Evolutionary conservation across 2,888 invertebrate species (phyloP), one percentile per base, ranked within the genome.

Genomic region (Myathropa florea): DNA sequence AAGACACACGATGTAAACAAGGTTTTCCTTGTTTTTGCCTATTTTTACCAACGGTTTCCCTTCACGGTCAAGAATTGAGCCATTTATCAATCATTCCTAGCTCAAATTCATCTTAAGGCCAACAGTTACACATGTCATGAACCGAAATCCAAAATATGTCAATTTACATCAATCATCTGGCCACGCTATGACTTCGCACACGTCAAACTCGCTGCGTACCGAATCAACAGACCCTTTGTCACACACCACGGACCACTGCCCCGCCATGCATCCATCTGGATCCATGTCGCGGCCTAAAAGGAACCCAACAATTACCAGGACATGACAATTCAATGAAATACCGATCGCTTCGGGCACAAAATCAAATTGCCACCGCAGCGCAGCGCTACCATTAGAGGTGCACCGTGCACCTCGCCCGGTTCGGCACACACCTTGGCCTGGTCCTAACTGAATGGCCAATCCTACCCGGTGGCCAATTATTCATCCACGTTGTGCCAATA

Each of bases 401-500:
- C 33, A 33, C 33, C 9, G 6, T 33, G 33, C 46, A 46, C 39
- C 46, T n/a, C 7, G 12, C 18, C 46, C 7, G 18, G 18, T 46
- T n/a, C 68, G 64, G 23, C 75, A 75, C 70, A 67, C 76, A 80
- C 75, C 76, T 76, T 26, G 57, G 23, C 80, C 46, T 14, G 46
- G 21, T 80, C 12, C 70, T 36, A 67, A 63, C 63, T 67, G 57
- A 53, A 26, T 55, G 10, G 68, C 70, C 36, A 59, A 75, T 24
- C 39, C 39, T n/a, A 14, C 28, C 57, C 71, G 63, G 63, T 14
- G 68, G 30, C 24, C 60, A 81, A 84, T 84, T 81, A 72, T 67
- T 76, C 81, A 81, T 80, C 65, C 72, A 59, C 60, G 57, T 71
- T 39, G 71, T 39, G 73, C 71, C 84, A 84, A 81, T 84, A 84